Evolutionary conservation across 2,888 invertebrate genomes (phyloP), one percentile per base, ranked within the genome.

Genomic region (Dryobota labecula): DNA sequence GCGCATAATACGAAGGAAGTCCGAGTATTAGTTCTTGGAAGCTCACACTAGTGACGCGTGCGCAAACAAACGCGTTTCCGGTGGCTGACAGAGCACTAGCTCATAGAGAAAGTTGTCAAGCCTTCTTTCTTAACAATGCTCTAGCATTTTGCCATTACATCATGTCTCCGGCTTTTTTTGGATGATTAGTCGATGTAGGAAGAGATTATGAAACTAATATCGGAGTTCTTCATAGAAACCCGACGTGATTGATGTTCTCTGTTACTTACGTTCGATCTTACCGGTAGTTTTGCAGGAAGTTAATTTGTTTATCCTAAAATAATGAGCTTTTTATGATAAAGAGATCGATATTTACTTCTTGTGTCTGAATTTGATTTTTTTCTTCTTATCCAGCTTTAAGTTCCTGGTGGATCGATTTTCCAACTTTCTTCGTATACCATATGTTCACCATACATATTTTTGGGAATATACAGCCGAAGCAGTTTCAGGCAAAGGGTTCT

Each of bases 91-190:
- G 65, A 67, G 76, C 58, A 73, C 73, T 78, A 77, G 80, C 84
- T 82, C 82, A 78, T 82, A 83, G 87, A 88, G 90, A 90, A 90
- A 90, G 90, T 85, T 87, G 85, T 87, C 82, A 82, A 86, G 80
- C 68, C 82, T 84, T 88, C 83, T 87, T 86, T 86, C 86, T 85
- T 80, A 81, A 86, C 87, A 86, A 86, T 86, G 78, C 70, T 82
- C 45, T 79, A 78, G 74, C 70, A 76, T 83, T 82, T 83, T 82
- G 76, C 78, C 41, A 70, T 89, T 87, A 80, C 76, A 84, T 85
- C 83, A 85, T 81, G 79, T 67, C 77, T 81, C 73, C 73, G 67
- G 79, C 68, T 79, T 81, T 80, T 80, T 88, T 86, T 83, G 72
- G 76, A 70, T 80, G 76, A 82, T 82, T 73, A 78, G 65, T 54